These are phyloP conservation scores for Mastomys natalensis DNA, from an alignment of 2,113 vertebrate genomes.

Conservation along the genomic window DNA sequence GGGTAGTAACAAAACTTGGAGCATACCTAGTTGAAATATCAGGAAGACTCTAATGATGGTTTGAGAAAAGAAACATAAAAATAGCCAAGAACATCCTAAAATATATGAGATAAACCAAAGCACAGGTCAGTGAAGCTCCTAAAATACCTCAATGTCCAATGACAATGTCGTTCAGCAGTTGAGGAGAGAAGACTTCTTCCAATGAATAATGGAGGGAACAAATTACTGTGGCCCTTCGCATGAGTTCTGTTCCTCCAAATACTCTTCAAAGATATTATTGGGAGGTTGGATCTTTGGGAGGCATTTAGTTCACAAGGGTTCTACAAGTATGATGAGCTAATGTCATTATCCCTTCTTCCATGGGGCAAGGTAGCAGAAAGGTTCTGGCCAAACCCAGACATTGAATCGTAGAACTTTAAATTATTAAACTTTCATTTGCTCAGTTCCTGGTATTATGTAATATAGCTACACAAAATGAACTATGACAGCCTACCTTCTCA, in stretches of 20 bases:
- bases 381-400: neutral
- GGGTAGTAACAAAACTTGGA: neutral
- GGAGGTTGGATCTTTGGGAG: neutral
- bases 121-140: neutral
- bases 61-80: neutral
- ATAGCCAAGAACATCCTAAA: neutral
- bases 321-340: neutral
- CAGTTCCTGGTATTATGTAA: neutral
- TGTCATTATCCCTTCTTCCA: neutral
- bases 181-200: neutral
- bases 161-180: neutral
- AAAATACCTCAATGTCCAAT: neutral
- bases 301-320: neutral
- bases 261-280: neutral
- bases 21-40: neutral
- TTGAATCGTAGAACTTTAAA: neutral
- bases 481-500: neutral
- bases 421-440: neutral
- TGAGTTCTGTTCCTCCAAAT: neutral
- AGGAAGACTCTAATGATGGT: neutral
- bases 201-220: neutral
- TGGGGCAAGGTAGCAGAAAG: neutral
- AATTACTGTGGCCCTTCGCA: too few relatives aligned
- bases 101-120: neutral
- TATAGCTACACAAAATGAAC: neutral